These are phyloP conservation scores for Lepidotrigona ventralis DNA, from an alignment of 1,140 invertebrate genomes.

Conservation along the genomic window DNA sequence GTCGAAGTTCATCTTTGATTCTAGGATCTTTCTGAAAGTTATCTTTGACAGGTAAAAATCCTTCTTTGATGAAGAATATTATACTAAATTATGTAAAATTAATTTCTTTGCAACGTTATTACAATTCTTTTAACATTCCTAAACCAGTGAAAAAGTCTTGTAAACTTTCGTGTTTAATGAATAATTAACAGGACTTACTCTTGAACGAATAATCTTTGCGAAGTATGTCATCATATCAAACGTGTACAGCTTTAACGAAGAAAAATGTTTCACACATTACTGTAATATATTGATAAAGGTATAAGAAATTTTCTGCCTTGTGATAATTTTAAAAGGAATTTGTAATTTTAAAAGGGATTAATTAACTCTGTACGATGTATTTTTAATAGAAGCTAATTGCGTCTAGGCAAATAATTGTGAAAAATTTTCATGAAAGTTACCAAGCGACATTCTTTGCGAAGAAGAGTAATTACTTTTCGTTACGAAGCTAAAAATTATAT, in stretches of 20 bases:
- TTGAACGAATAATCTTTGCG: too few relatives aligned
- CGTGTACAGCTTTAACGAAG: not conserved
- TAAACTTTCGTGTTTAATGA: not conserved
- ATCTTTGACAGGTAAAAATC: too few relatives aligned
- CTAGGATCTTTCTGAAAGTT: too few relatives aligned
- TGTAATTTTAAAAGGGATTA: not conserved
- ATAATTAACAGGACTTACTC: not conserved
- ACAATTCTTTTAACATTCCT: too few relatives aligned
- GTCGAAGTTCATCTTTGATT: not conserved
- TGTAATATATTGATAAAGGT: not conserved
- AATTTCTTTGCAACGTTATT: too few relatives aligned
- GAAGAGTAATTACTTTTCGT: not conserved
- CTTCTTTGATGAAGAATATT: too few relatives aligned
- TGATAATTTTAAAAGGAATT: too few relatives aligned
- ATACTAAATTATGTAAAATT: too few relatives aligned
- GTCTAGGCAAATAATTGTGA: not conserved
- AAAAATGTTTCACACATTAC: not conserved
- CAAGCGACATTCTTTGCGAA: not conserved
- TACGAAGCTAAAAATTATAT: not conserved
- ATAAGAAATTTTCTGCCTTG: not conserved
- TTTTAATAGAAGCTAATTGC: not conserved
- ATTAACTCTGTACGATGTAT: not conserved
- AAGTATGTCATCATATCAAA: not conserved
- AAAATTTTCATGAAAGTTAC: not conserved
- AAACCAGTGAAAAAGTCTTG: too few relatives aligned